Conservation (phyloP, 2,113 vertebrate species). For the Cinclus cinclus region DNA sequence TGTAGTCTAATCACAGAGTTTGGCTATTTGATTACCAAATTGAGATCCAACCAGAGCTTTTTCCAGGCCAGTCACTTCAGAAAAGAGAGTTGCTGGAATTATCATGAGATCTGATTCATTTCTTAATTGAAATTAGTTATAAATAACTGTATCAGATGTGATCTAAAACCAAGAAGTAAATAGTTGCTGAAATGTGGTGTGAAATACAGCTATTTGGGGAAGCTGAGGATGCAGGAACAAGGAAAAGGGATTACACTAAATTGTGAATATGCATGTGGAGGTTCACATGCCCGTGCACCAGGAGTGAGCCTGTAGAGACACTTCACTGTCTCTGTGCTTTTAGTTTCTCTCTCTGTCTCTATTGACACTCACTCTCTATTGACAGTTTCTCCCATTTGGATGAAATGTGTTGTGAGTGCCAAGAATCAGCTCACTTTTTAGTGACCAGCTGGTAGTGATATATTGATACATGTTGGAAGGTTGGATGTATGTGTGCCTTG, state of each 20-base stretch:
- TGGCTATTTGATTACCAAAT: conserved; percentile 40
- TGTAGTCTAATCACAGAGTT: conserved; percentile 30
- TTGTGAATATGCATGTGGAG: not conserved
- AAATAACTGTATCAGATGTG: not conserved
- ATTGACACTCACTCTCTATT: not conserved
- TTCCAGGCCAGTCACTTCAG: not conserved
- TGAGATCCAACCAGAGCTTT: not conserved
- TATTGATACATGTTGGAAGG: not conserved
- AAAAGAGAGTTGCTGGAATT: not conserved
- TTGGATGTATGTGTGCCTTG: not conserved
- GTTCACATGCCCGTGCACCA: fast-evolving
- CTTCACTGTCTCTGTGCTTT: not conserved
- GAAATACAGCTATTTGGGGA: not conserved
- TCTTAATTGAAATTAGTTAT: conserved; percentile 24
- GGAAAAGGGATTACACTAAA: fast-evolving
- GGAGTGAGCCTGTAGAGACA: not conserved
- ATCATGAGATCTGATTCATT: not conserved
- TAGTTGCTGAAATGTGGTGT: not conserved
- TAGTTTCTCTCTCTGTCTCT: not conserved
- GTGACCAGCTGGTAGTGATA: not conserved
- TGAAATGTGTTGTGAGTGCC: not conserved
- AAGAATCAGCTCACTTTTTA: not conserved
- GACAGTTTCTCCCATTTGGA: not conserved
- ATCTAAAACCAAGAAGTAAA: not conserved
- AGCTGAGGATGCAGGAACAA: not conserved